Evolutionary conservation across 2,113 vertebrate species (phyloP).

Genomic region (Nothoprocta perdicaria): DNA sequence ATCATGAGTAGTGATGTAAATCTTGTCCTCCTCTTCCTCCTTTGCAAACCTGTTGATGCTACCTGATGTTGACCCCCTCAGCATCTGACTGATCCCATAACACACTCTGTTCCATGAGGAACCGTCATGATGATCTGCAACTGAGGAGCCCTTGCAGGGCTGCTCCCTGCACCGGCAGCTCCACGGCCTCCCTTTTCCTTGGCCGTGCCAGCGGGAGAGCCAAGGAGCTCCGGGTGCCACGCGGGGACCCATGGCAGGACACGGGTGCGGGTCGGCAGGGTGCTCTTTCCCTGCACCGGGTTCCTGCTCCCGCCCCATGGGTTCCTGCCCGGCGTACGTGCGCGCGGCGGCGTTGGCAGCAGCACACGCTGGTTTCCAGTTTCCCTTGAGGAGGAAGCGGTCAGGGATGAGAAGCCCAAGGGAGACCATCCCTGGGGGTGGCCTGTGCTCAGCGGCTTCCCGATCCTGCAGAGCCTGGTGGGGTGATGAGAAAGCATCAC

Average conservation of each 20-base stretch:
- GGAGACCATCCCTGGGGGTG: accelerated
- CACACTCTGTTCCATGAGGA: neutral
- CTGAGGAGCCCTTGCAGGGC: neutral
- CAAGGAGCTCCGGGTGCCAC: neutral
- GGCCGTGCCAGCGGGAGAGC: neutral
- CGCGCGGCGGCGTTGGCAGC: accelerated
- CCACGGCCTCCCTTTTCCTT: neutral
- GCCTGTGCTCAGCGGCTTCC: neutral
- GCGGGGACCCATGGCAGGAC: neutral
- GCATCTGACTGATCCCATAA: neutral
- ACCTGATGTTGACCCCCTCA: neutral
- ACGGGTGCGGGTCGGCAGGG: accelerated
- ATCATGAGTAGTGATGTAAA: neutral
- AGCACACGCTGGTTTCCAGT: neutral
- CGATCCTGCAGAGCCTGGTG: accelerated
- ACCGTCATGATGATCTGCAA: neutral
- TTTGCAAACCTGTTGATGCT: neutral
- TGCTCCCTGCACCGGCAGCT: neutral
- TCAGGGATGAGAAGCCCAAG: neutral
- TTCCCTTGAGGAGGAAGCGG: neutral
- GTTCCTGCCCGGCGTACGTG: neutral
- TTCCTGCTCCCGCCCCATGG: neutral
- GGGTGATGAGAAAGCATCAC: neutral
- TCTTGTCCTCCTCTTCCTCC: neutral
- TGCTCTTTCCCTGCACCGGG: accelerated